Evolutionary conservation across 1,140 invertebrate species (phyloP), one percentile per base, ranked within the genome.

Genomic region (Branchinecta lindahli): DNA sequence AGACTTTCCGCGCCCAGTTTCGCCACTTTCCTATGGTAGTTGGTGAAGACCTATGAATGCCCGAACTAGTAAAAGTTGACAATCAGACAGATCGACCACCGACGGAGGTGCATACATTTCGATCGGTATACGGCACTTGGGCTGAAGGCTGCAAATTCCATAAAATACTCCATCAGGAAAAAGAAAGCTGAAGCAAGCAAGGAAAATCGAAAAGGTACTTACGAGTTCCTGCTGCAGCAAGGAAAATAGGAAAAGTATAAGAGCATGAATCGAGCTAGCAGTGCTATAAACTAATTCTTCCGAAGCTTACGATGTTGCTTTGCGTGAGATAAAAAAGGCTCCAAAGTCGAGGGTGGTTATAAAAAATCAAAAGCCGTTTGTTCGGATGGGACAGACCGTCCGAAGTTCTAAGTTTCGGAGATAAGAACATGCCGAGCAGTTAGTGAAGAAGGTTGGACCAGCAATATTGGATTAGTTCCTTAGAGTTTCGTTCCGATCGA

Each of bases 191-290:
- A 45, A n/a, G 8, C 8, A 46, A n/a, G 61, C 15, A 8, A 8
- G 45, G 7, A 66, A 8, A 20, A 15, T 52, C 33, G n/a, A 66
- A 70, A 69, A 66, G 61, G 44, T 9, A 71, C 46, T 69, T 69
- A 69, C 67, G 47, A 47, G 52, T 46, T 70, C 45, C 68, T 71
- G 65, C 66, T 52, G 44, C 21, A 45, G 21, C 8, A 52, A 69
- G 33, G 33, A 46, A 61, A 68, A 18, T 46, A 61, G 15, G 20
- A 61, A 52, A 15, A 67, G 66, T 47, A 68, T 68, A 52, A 68
- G 21, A 61, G 44, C 45, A 18, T 52, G 61, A 44, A 69, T 61
- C 47, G 18, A 71, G 18, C 15, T 61, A 61, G 46, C 5, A 33
- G 33, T 33, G 33, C 1, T 33, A 33, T 5, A 33, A 33, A 71